phyloP scores from a whole-genome alignment of 2,113 vertebrate species.

The Nanorana parkeri region DNA sequence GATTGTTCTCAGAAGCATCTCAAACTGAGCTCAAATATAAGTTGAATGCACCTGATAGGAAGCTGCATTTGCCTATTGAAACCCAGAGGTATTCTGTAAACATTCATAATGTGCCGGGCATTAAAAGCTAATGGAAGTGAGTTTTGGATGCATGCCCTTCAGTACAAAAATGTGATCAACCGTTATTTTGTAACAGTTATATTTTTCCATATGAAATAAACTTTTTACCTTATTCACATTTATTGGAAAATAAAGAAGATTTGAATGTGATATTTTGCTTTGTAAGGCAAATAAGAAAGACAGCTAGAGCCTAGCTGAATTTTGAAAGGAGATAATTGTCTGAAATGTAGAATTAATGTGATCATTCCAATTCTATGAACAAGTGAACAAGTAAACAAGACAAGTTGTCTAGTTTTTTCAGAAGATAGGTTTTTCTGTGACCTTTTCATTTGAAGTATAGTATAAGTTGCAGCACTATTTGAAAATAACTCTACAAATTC shows the following conservation, averaged over 20 bases:
- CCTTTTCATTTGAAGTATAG: constrained; percentile 29
- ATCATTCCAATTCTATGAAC: constrained; percentile 35
- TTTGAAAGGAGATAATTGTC: constrained; percentile 2
- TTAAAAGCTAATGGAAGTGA: too few relatives aligned
- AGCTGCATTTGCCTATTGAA: too few relatives aligned
- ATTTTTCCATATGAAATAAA: too few relatives aligned
- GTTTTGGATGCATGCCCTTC: too few relatives aligned
- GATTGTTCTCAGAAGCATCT: too few relatives aligned
- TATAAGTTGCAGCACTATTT: constrained; percentile 12
- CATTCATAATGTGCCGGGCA: too few relatives aligned
- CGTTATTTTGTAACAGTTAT: too few relatives aligned
- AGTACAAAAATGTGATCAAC: too few relatives aligned
- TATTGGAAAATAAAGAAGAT: too few relatives aligned
- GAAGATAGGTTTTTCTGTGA: constrained; percentile 6
- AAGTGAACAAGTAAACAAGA: constrained; percentile 36
- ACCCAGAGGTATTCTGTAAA: too few relatives aligned
- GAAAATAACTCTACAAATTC: constrained; percentile 32
- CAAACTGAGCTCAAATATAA: too few relatives aligned
- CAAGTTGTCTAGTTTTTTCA: constrained; percentile 5
- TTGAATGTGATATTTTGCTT: background rate
- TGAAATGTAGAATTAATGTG: constrained; percentile 30
- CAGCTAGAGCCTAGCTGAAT: background rate
- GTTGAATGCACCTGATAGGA: too few relatives aligned
- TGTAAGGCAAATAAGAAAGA: background rate
- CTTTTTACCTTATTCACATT: background rate